Evolutionary conservation across 2,888 invertebrate species (phyloP), one percentile per base, ranked within the genome.

Genomic region (Synergus gifuensis): DNA sequence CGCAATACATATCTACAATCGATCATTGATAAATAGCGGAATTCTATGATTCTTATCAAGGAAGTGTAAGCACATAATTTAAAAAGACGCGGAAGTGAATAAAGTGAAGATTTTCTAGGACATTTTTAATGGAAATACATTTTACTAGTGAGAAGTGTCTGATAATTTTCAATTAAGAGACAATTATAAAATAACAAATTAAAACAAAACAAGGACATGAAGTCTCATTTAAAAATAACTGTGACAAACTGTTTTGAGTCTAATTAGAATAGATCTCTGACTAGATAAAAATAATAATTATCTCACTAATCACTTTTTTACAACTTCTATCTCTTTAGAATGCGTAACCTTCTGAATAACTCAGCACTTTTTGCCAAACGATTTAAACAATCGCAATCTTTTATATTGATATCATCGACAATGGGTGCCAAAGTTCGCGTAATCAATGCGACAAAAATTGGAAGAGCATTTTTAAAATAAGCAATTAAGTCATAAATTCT

Each of bases 361-460:
- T 54, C 73, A 36, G 40, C 54, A 49, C 36, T 54, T 73, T 54
- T 54, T 54, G 54, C 73, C 73, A 54, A 73, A 73, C 54, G 54
- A 36, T 36, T 54, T 73, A 54, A 73, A 73, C 36, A 73, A 46
- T 28, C 36, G 78, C 78, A 81, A 82, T 78, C 78, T 12, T 60
- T 60, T 22, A 79, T 81, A 79, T 81, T 73, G 78, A 82, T 78
- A 82, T 82, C 78, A 83, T 83, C 79, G 77, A 49, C n/a, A 54
- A 36, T n/a, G 4, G 12, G 11, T 73, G 12, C 9, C 73, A 73
- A 73, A 54, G 28, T 81, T 85, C 78, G 81, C 79, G 82, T 83
- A 78, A 76, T 79, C 67, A 77, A n/a, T 73, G 16, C 54, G 28
- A 5, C n/a, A 22, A 69, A 73, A 73, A 73, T 54, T 16, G n/a